Conservation (phyloP, 2,113 vertebrate species). For the Bolborhynchus lineola region DNA sequence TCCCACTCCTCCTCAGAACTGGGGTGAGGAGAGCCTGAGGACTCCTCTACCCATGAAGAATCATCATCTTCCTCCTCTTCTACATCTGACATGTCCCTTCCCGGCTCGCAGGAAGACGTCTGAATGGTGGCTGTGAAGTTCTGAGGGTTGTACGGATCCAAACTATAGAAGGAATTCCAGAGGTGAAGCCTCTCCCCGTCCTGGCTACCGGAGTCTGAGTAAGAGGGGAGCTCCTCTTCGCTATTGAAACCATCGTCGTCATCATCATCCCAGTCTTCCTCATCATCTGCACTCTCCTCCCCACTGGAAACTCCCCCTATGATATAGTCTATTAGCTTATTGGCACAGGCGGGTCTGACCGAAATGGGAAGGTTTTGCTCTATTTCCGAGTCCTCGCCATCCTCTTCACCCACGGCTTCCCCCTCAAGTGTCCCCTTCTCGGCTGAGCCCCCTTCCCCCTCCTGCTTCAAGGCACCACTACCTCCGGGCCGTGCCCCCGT, state of each 20-base stretch:
- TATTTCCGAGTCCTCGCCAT: neutral
- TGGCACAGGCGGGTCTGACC: constrained; percentile 75
- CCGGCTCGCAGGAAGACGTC: constrained; percentile 29
- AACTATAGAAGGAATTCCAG: constrained; percentile 81
- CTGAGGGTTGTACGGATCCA: constrained; percentile 87
- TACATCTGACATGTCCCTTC: neutral
- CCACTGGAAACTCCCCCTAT: constrained; percentile 85
- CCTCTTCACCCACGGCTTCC: neutral
- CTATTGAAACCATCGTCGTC: constrained; percentile 87
- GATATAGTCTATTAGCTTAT: constrained; percentile 91
- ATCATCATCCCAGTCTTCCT: constrained; percentile 68
- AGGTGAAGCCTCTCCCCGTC: constrained; percentile 76
- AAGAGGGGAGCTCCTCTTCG: constrained; percentile 76
- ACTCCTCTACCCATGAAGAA: constrained; percentile 25
- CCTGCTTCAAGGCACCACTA: neutral
- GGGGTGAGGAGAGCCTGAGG: constrained; percentile 7
- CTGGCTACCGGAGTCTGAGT: constrained; percentile 58
- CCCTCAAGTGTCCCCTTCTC: neutral
- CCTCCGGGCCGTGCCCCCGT: neutral
- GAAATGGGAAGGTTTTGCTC: neutral
- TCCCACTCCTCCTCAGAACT: constrained; percentile 70
- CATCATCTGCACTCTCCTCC: constrained; percentile 67
- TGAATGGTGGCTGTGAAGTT: constrained; percentile 86
- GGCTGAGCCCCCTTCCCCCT: neutral
- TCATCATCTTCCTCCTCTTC: constrained; percentile 15